These are phyloP conservation scores for Tortricodes alternella DNA, from an alignment of 2,888 invertebrate species.

Conservation along the genomic window DNA sequence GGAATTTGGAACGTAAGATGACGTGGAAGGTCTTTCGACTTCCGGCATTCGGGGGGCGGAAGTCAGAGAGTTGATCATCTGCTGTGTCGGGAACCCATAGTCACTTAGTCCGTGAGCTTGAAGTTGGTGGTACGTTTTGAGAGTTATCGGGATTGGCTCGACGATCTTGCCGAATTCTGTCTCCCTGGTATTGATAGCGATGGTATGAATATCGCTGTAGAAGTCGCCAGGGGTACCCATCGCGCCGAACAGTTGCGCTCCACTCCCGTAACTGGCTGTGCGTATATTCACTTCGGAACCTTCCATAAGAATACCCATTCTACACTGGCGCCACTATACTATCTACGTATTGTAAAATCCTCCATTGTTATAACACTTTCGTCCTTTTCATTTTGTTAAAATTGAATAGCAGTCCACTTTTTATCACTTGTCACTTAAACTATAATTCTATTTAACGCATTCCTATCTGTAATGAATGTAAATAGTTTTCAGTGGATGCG, in stretches of 20 bases:
- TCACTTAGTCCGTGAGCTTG: conserved; percentile 55
- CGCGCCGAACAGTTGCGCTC: conserved; percentile 59
- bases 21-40: conserved; percentile 50
- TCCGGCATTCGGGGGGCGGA: conserved; percentile 49
- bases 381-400: conserved; percentile 48
- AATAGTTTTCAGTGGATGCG: conserved; percentile 38
- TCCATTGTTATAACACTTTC: conserved; percentile 51
- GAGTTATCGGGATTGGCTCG: conserved; percentile 68
- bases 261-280: conserved; percentile 62
- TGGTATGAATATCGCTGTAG: conserved; percentile 66
- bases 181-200: conserved; percentile 70
- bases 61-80: conserved; percentile 50
- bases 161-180: conserved; percentile 72
- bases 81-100: conserved; percentile 56
- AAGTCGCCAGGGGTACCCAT: conserved; percentile 68
- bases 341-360: conserved; percentile 49
- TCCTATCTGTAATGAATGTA: neutral
- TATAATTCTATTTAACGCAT: conserved; percentile 3
- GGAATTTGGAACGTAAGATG: conserved; percentile 43
- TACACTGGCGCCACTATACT: conserved; percentile 58
- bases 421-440: conserved; percentile 1
- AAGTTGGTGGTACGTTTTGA: conserved; percentile 64
- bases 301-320: conserved; percentile 81
- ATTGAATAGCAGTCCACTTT: conserved; percentile 27
- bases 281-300: conserved; percentile 72